Evolutionary conservation across 2,888 invertebrate species (phyloP).

Genomic region (Melanostoma mellinum): DNA sequence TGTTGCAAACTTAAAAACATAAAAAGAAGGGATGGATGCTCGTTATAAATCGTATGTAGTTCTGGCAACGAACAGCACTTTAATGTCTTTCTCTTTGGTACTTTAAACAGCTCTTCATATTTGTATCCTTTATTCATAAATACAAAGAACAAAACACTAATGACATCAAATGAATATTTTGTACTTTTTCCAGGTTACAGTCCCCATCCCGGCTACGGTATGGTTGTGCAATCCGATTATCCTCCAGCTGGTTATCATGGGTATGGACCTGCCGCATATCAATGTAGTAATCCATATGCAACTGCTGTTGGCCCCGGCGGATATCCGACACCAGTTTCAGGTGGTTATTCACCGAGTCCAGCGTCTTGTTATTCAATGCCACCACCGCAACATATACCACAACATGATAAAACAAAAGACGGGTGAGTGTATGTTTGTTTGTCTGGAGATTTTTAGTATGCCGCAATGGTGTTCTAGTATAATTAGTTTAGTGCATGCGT

Average conservation of each 20-base stretch:
- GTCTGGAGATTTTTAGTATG: slow-evolving; percentile 37
- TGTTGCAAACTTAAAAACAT: not conserved
- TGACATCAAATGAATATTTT: slow-evolving; percentile 11
- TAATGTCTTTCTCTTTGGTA: no score
- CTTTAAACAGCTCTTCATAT: no score
- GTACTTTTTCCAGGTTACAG: slow-evolving; percentile 87
- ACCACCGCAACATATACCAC: slow-evolving; percentile 89
- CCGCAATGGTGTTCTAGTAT: not conserved
- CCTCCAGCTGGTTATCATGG: slow-evolving; percentile 89
- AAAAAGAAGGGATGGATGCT: no score
- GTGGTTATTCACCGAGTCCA: slow-evolving; percentile 86
- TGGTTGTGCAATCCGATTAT: slow-evolving; percentile 91
- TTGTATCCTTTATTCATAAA: not conserved
- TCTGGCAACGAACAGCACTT: no score
- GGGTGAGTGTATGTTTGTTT: slow-evolving; percentile 78
- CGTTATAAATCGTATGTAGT: no score
- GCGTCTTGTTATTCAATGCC: slow-evolving; percentile 94
- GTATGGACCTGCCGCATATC: slow-evolving; percentile 86
- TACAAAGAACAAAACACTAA: slow-evolving; percentile 2
- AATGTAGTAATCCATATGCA: slow-evolving; percentile 82
- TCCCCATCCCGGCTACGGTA: slow-evolving; percentile 92
- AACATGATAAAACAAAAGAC: slow-evolving; percentile 87
- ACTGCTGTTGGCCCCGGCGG: slow-evolving; percentile 82
- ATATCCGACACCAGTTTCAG: slow-evolving; percentile 88
- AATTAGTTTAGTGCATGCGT: slow-evolving; percentile 56